Base-by-base conservation (phyloP, 2,888 invertebrate genomes). In the Hydrotaea cyrtoneurina region DNA sequence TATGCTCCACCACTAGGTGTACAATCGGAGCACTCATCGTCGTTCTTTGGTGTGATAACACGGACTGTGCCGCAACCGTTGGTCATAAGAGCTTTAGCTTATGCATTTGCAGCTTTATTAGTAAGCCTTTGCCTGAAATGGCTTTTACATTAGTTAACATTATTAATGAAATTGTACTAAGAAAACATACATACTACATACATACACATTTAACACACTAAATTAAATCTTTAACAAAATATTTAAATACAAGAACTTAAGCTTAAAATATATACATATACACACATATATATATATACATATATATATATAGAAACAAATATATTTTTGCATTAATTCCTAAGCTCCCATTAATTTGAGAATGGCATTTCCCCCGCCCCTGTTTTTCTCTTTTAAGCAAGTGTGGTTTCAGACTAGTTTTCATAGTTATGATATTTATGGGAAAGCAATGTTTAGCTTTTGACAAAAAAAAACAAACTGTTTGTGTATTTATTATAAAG, bases 121-220 rank as follows among this genome's bases (percentile, higher is more conserved):
- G 81, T 89, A 78, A 90, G 91, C 85, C 80, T 91, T 62, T 79
- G 90, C 43, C 79, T 91, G 62, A 91, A 91, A 79, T 91, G 90
- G 90, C 83, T 91, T 23, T 88, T 91, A 73, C 89, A 90, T 86
- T 91, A 91, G 86, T 85, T 82, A 85, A 85, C 82, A 85, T 73
- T 50, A 73, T 71, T 31, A 78, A 77, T 62, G 55, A 71, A 59
- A 72, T 62, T 17, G 26, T 31, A 62, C 62, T 62, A 62, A 62
- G 62, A 46, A 23, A 73, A 55, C 53, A 72, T 19, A 46, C 31
- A 55, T 72, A 78, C n/a, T 57, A 46, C 50, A 76, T n/a, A 11
- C 55, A 39, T 55, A 74, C 23, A 23, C 13, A 46, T 72, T 84
- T 66, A 69, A 66, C 26, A 23, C 26, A 59, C 39, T 39, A 66